Base-by-base conservation (phyloP, 1,140 invertebrate genomes). In the Drosophila funebris region DNA sequence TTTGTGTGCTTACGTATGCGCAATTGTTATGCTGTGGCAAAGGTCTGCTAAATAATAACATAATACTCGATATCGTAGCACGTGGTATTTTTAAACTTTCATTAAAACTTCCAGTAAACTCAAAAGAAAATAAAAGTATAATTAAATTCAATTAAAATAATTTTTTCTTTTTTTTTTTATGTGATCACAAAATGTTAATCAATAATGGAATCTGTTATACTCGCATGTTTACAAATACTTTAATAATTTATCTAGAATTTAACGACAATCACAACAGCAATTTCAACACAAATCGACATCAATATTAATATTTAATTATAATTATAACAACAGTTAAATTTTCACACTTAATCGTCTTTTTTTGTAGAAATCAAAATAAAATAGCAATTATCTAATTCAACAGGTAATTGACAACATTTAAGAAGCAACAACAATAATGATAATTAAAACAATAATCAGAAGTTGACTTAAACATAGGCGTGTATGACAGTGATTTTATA, bases 1-100 rank as follows among this genome's bases (percentile, higher is more conserved):
- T 70, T 74, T 78, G 63, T 85, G 78, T 78, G 82, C 83, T 87
- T 81, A 82, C 74, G 82, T 87, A 82, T 87, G 54, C 82, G 78
- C 80, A 72, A 72, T 66, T 72, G 41, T 76, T 58, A 61, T 57
- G 41, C 77, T 66, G 36, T 48, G 36, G 43, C 50, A 64, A 48
- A 44, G 9, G 14, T 43, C 46, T 61, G 54, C 22, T 36, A 74
- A 60, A 68, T 70, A 16, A n/a, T 57, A 57, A 29, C 16, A 16
- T 20, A 41, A 46, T 41, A 37, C n/a, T 58, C 53, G 2, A n/a
- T 27, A 41, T 9, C 39, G 16, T 24, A 41, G 11, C 7, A 54
- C 52, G 1, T 13, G 4, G 9, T 37, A 57, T 27, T 16, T 36
- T 14, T 33, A 44, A 50, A 41, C 16, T 62, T 69, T 13, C 1